Conservation (phyloP, 2,888 invertebrate species). For the Chalcis sispes region DNA sequence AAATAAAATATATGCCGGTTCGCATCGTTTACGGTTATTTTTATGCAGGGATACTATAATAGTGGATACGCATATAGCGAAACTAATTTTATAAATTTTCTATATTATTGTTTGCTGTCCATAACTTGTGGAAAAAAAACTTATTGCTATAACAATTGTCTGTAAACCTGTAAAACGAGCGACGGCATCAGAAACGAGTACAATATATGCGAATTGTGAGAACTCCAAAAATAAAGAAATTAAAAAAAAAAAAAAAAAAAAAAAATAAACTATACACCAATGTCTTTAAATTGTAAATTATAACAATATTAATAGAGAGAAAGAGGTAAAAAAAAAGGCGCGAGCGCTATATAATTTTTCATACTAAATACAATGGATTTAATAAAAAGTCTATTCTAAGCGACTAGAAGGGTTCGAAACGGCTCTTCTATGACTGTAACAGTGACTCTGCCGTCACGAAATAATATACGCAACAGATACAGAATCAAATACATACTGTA, state of each 20-base stretch:
- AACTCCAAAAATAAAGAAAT: conserved; percentile 25
- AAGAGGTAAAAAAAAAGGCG: conserved; percentile 43
- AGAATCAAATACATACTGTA: conserved; percentile 59
- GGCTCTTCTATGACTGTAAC: conserved; percentile 53
- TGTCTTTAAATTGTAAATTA: conserved; percentile 45
- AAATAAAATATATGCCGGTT: conserved; percentile 35
- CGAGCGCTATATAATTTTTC: conserved; percentile 59
- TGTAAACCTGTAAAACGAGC: conserved; percentile 52
- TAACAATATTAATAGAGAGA: conserved; percentile 29
- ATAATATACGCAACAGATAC: conserved; percentile 58
- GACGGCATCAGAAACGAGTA: conserved; percentile 54
- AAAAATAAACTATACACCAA: conserved; percentile 37
- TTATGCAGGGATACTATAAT: conserved; percentile 30
- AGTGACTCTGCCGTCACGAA: conserved; percentile 53
- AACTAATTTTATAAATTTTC: conserved; percentile 38
- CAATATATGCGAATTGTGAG: conserved; percentile 47
- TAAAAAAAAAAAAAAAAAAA: conserved; percentile 25
- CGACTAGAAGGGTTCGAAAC: conserved; percentile 19
- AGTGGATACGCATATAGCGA: conserved; percentile 31
- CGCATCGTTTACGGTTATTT: conserved; percentile 36
- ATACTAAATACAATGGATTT: conserved; percentile 42
- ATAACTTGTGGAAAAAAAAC: conserved; percentile 19
- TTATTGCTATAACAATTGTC: conserved; percentile 41
- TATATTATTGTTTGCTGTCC: conserved; percentile 43
- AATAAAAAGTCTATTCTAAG: conserved; percentile 44